These are phyloP conservation scores for Sipha flava DNA, from an alignment of 1,140 invertebrate species.

Conservation along the genomic window DNA sequence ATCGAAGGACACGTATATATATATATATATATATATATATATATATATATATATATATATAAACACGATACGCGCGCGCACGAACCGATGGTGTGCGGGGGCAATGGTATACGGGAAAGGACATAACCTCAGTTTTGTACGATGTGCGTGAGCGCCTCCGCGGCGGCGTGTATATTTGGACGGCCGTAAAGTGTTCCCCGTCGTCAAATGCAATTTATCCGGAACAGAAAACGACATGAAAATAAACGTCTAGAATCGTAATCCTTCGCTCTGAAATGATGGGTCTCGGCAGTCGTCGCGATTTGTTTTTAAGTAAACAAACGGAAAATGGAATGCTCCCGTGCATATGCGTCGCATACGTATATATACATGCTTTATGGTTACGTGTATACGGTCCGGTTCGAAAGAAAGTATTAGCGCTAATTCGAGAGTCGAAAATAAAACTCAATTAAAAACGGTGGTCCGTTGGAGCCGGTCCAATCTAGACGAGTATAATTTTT, in stretches of 20 bases:
- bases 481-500: neutral
- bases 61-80: too few relatives aligned
- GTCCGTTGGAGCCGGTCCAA: neutral
- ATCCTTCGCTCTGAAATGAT: neutral
- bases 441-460: conserved; percentile 6
- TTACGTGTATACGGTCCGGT: neutral
- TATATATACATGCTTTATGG: neutral
- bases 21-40: too few relatives aligned
- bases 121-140: too few relatives aligned
- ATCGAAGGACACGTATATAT: too few relatives aligned
- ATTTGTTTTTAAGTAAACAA: conserved; percentile 10
- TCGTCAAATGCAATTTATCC: neutral
- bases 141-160: too few relatives aligned
- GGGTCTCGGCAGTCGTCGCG: neutral
- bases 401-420: neutral
- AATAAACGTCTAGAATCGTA: neutral
- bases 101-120: too few relatives aligned
- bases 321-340: neutral
- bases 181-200: neutral
- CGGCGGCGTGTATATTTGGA: neutral
- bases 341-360: too few relatives aligned
- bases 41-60: too few relatives aligned
- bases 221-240: neutral
- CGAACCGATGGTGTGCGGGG: too few relatives aligned
- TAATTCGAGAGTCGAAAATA: neutral